Evolutionary conservation across 2,888 invertebrate genomes (phyloP).

Genomic region (Physocephala rufipes): DNA sequence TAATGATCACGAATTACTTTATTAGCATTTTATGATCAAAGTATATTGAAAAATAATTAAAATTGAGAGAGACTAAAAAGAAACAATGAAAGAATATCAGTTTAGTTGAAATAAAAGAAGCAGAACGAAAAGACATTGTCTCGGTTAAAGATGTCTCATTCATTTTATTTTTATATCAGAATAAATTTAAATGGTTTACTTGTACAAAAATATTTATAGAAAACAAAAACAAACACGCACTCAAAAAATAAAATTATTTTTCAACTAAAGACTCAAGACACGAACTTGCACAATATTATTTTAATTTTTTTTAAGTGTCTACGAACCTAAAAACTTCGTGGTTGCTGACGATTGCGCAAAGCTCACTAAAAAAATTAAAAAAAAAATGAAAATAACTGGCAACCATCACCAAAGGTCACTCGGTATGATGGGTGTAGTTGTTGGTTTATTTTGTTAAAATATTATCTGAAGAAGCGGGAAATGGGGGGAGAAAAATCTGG

Average conservation of each 20-base stretch:
- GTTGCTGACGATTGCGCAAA: slow-evolving; percentile 12
- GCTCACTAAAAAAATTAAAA: no score
- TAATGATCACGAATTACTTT: no score
- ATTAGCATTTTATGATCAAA: slow-evolving; percentile 4
- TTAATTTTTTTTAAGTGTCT: not conserved
- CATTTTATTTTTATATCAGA: no score
- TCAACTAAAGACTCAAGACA: slow-evolving; percentile 24
- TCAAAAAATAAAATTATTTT: not conserved
- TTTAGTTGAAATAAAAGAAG: not conserved
- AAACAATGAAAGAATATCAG: not conserved
- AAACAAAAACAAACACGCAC: not conserved
- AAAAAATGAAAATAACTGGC: no score
- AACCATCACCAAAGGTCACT: slow-evolving; percentile 11
- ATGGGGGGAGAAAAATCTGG: not conserved
- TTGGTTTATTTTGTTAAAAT: not conserved
- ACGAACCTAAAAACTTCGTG: not conserved
- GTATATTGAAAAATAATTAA: slow-evolving; percentile 12
- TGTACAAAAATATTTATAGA: not conserved
- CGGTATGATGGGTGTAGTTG: not conserved
- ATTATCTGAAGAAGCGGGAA: not conserved
- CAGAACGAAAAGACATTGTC: no score
- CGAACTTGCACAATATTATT: slow-evolving; percentile 23
- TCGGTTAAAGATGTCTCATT: no score
- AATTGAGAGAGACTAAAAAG: not conserved
- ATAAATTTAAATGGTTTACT: no score